These are phyloP conservation scores for Apamea monoglypha DNA, from an alignment of 2,888 invertebrate genomes.

Conservation along the genomic window DNA sequence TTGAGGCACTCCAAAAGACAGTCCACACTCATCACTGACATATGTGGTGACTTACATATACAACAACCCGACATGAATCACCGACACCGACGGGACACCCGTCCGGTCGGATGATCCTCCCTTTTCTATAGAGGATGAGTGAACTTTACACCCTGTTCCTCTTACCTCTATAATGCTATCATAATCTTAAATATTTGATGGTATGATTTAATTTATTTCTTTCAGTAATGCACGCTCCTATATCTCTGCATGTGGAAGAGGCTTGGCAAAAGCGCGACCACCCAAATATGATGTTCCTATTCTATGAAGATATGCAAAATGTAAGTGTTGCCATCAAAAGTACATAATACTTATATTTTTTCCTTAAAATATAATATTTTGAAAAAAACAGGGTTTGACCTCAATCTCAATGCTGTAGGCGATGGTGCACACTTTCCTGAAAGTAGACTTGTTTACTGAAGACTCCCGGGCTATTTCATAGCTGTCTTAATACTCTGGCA, in stretches of 20 bases:
- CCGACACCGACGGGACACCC: no score
- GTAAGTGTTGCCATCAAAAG: conserved; percentile 58
- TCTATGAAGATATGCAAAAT: conserved; percentile 94
- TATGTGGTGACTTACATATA: no score
- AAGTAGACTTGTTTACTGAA: not conserved
- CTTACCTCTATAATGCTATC: no score
- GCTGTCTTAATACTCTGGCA: not conserved
- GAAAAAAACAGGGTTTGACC: no score
- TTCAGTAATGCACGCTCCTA: conserved; percentile 92
- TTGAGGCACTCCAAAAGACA: no score
- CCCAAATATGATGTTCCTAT: conserved; percentile 93
- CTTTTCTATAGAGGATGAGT: no score
- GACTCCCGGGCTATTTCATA: not conserved
- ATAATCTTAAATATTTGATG: not conserved
- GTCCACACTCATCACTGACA: no score
- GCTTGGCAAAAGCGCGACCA: conserved; percentile 91
- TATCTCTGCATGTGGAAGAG: conserved; percentile 93
- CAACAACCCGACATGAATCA: no score
- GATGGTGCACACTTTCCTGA: not conserved
- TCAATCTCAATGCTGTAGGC: not conserved
- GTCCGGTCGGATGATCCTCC: no score
- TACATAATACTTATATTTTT: not conserved
- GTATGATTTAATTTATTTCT: conserved; percentile 17
- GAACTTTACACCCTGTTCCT: no score
- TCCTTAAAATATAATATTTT: no score